Evolutionary conservation across 1,140 invertebrate species (phyloP).

Genomic region (Micrasema minimum): DNA sequence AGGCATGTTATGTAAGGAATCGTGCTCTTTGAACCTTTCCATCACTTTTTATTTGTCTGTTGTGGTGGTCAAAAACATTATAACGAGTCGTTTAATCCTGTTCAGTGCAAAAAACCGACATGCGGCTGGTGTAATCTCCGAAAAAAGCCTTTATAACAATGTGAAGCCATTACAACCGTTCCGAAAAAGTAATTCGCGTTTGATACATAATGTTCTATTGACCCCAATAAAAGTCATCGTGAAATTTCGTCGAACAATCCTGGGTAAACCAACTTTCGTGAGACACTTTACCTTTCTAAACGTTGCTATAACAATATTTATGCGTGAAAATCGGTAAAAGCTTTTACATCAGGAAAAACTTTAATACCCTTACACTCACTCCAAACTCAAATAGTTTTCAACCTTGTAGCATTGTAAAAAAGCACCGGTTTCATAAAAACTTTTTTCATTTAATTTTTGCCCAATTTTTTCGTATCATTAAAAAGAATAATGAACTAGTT

Average conservation of each 20-base stretch:
- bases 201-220: slow-evolving; percentile 26
- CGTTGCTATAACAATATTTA: too few species aligned
- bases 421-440: too few species aligned
- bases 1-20: slow-evolving; percentile 46
- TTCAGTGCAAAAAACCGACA: slow-evolving; percentile 38
- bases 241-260: slow-evolving; percentile 16
- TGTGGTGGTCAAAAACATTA: slow-evolving; percentile 53
- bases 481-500: too few species aligned
- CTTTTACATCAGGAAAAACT: too few species aligned
- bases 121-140: background rate
- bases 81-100: slow-evolving; percentile 45
- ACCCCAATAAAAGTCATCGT: slow-evolving; percentile 14
- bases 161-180: slow-evolving; percentile 12
- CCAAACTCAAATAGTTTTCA: too few species aligned
- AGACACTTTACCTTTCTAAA: slow-evolving; percentile 11
- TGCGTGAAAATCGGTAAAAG: too few species aligned
- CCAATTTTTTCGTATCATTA: too few species aligned
- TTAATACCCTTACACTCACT: too few species aligned
- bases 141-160: slow-evolving; percentile 30
- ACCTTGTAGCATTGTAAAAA: too few species aligned
- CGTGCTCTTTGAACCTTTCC: slow-evolving; percentile 43
- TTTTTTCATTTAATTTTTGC: too few species aligned
- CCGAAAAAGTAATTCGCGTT: slow-evolving; percentile 15
- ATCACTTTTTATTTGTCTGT: slow-evolving; percentile 52
- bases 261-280: background rate